phyloP scores from a whole-genome alignment of 2,888 invertebrate genomes.

The Lacanobia wlatinum region DNA sequence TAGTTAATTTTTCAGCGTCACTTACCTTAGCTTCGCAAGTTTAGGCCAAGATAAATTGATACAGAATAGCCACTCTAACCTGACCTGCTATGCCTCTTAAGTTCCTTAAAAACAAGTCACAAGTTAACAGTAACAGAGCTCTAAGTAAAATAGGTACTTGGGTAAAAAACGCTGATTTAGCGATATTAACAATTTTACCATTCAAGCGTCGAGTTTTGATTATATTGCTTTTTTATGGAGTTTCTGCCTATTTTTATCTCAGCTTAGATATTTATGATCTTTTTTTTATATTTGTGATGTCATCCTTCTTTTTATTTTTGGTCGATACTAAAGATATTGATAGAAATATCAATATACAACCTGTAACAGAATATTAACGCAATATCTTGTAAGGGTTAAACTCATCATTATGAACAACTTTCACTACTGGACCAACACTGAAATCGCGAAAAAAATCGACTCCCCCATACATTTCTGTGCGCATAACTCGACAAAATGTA shows the following conservation, averaged over 20 bases:
- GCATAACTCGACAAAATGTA: too few species aligned
- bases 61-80: constrained; percentile 60
- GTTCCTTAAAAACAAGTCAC: constrained; percentile 38
- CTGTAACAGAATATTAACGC: too few species aligned
- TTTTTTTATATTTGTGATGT: constrained; percentile 34
- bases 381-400: too few species aligned
- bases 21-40: constrained; percentile 67
- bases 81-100: constrained; percentile 57
- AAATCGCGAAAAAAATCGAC: too few species aligned
- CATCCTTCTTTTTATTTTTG: neutral
- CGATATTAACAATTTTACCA: constrained; percentile 71
- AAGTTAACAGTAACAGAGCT: constrained; percentile 55
- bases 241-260: constrained; percentile 44
- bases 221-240: constrained; percentile 63
- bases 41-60: constrained; percentile 71
- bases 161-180: constrained; percentile 69
- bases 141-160: constrained; percentile 57
- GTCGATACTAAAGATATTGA: neutral
- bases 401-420: too few species aligned
- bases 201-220: constrained; percentile 67
- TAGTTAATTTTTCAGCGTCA: constrained; percentile 72
- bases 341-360: too few species aligned
- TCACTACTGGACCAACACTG: too few species aligned
- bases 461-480: too few species aligned
- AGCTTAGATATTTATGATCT: constrained; percentile 31